A percentile compares a stretch with the other conserved stretches of the same genome.
Evolutionary conservation across 2,888 invertebrate species (phyloP).

Genomic region (Drosophila macrospina): DNA sequence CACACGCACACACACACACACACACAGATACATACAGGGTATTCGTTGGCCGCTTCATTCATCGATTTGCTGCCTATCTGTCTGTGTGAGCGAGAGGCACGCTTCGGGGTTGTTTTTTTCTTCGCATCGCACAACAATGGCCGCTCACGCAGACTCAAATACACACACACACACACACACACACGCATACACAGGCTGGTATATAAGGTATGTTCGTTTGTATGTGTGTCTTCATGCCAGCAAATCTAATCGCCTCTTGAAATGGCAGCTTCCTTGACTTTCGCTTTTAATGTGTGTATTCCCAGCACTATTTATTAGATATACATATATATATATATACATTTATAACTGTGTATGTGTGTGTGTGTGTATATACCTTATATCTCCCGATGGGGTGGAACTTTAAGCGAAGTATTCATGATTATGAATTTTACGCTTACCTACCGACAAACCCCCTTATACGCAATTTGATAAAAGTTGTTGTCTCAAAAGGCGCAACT

Average conservation of each 20-base stretch:
- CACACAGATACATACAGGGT: constrained; percentile 27
- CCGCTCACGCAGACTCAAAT: constrained; percentile 65
- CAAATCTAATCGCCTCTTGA: constrained; percentile 62
- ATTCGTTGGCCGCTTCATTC: constrained; percentile 66
- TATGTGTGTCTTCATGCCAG: constrained; percentile 38
- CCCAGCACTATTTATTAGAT: constrained; percentile 51
- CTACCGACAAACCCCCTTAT: constrained; percentile 82
- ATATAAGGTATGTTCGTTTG: constrained; percentile 60
- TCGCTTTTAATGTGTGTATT: constrained; percentile 70
- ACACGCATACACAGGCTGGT: constrained; percentile 38
- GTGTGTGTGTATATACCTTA: constrained; percentile 9
- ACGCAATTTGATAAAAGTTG: constrained; percentile 74
- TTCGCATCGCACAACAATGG: constrained; percentile 77
- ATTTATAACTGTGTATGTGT: constrained; percentile 17
- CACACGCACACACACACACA: constrained; percentile 19
- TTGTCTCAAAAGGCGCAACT: constrained; percentile 70
- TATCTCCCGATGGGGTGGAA: constrained; percentile 63
- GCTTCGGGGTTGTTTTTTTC: constrained; percentile 69
- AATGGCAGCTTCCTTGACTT: constrained; percentile 75
- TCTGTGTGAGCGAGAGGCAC: constrained; percentile 64
- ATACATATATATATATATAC: constrained; percentile 24
- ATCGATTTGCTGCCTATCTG: constrained; percentile 78
- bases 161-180: constrained; percentile 36
- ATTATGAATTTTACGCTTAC: constrained; percentile 85
- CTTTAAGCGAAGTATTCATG: constrained; percentile 77